phyloP scores from a whole-genome alignment of 2,797 vertebrate species.

The Melanotaenia boesemani region DNA sequence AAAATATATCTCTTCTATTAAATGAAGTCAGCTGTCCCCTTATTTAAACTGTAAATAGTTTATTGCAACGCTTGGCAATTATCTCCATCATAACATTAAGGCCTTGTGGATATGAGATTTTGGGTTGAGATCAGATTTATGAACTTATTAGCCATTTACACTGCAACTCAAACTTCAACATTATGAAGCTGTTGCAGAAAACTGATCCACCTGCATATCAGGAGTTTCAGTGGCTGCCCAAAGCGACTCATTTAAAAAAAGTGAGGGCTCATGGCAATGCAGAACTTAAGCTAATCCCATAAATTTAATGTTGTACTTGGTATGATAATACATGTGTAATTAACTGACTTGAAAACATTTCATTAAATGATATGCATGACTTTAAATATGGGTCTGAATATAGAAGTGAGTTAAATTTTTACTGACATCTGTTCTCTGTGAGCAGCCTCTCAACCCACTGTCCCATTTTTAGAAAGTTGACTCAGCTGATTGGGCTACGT shows the following conservation, averaged over 20 bases:
- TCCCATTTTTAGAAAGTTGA: background rate
- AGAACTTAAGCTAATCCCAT: background rate
- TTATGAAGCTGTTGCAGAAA: constrained; percentile 18
- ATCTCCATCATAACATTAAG: background rate
- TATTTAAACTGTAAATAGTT: background rate
- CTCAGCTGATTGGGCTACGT: constrained; percentile 10
- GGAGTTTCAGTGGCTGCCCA: background rate
- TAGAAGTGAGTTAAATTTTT: background rate
- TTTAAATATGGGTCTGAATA: background rate
- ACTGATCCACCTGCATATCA: constrained; percentile 11
- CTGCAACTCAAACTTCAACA: background rate
- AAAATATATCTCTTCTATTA: background rate
- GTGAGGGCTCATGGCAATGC: background rate
- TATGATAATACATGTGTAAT: too few relatives aligned
- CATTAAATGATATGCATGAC: too few relatives aligned
- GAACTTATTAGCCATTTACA: constrained; percentile 20
- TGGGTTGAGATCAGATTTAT: constrained; percentile 15
- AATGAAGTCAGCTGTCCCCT: background rate
- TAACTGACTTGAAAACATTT: too few relatives aligned
- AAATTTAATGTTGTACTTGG: background rate
- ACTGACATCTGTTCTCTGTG: background rate
- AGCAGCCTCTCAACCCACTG: background rate
- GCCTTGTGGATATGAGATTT: background rate
- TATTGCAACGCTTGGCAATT: background rate
- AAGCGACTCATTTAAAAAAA: constrained; percentile 7